Percentiles rank a stretch among this genome's conserved stretches.
Conservation (phyloP, 2,797 vertebrate genomes). For the Otolemur crassicaudatus region DNA sequence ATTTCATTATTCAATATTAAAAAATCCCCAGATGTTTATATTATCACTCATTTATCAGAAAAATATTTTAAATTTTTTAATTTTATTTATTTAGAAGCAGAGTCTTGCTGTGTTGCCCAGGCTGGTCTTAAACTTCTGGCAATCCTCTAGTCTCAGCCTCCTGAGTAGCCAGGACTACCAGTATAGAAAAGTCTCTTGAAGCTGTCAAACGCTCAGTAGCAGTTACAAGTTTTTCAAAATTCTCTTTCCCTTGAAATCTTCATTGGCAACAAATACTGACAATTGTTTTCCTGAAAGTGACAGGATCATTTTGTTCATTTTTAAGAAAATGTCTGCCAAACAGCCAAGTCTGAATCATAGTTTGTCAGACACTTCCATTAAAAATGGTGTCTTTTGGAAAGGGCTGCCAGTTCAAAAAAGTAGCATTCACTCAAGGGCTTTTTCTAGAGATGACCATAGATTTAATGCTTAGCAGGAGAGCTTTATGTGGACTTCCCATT, state of each 20-base stretch:
- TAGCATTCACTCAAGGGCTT: background rate
- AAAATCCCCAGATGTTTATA: background rate
- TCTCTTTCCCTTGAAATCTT: background rate
- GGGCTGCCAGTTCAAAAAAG: background rate
- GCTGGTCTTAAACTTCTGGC: background rate
- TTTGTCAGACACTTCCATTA: background rate
- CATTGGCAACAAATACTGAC: background rate
- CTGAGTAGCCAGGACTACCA: background rate
- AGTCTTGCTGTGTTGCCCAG: background rate
- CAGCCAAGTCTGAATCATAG: background rate
- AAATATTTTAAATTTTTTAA: background rate
- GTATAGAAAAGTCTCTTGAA: background rate
- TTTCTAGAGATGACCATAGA: background rate
- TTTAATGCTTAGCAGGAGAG: background rate
- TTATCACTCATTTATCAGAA: background rate
- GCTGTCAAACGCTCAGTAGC: background rate
- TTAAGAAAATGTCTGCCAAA: background rate
- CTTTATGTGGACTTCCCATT: background rate
- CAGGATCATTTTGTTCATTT: background rate
- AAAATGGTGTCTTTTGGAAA: background rate
- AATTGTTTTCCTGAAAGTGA: background rate
- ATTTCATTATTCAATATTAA: background rate
- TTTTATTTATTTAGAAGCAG: background rate
- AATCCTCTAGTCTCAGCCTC: background rate
- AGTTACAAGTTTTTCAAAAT: background rate